Evolutionary conservation across 2,888 invertebrate genomes (phyloP), one percentile per base, ranked within the genome.

Genomic region (Alsophila aescularia): DNA sequence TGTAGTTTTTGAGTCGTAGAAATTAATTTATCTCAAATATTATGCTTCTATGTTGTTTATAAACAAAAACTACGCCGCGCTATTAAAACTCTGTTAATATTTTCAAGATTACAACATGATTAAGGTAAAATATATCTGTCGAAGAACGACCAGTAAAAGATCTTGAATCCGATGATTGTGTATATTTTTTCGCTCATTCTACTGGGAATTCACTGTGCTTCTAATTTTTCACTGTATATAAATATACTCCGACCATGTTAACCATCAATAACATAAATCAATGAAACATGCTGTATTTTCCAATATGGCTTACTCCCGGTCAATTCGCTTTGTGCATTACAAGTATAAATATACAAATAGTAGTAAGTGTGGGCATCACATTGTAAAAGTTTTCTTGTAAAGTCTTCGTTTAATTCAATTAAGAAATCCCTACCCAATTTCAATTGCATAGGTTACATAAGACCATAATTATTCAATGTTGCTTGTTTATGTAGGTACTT

Each of bases 251-350:
- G 18, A 37, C 43, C 13, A 36, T 65, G 52, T 64, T 61, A 56
- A 50, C 51, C n/a, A 48, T 24, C 44, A 60, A 58, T 53, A 27
- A 44, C 29, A 51, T 44, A 21, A 48, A 57, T 43, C 58, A 56
- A 63, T 66, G 56, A 77, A 78, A 73, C 77, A 74, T 79, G 70
- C 78, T 81, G 73, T 75, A 76, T 77, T 81, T 82, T 85, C 79
- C 87, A 88, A 87, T 82, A 88, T 87, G 88, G 88, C 87, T 79
- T 79, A 70, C 68, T 77, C 73, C 70, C 73, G 71, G 75, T 74
- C 72, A 67, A 64, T 72, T 70, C 45, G 58, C 67, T 64, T 71
- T 63, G 65, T 71, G 73, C 73, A 70, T 61, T 66, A 67, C 59
- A 66, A 56, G 56, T 73, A 63, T 65, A 69, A 68, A 62, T 67